These are phyloP conservation scores for Chymomyza costata DNA, from an alignment of 1,140 invertebrate genomes.

Conservation along the genomic window DNA sequence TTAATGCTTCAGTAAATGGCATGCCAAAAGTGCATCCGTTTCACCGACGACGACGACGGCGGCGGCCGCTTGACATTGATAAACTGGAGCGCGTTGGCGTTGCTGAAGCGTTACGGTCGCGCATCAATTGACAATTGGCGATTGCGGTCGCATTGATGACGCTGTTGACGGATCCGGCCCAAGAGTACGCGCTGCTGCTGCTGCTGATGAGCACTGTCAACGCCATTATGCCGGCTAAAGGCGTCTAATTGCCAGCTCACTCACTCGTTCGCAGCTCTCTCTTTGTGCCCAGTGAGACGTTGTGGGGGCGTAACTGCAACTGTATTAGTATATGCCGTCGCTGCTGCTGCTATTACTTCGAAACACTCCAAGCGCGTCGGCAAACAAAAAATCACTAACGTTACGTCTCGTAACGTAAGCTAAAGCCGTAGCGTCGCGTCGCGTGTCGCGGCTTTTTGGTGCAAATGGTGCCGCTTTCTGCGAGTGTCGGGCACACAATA, in stretches of 20 bases:
- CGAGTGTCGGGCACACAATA: constrained; percentile 46
- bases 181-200: constrained; percentile 15
- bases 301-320: neutral
- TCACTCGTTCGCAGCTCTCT: constrained; percentile 7
- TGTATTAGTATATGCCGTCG: too few species aligned
- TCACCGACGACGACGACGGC: too few species aligned
- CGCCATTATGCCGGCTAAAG: constrained; percentile 71
- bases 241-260: constrained; percentile 61
- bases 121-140: constrained; percentile 57
- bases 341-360: too few species aligned
- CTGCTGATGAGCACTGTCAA: constrained; percentile 65
- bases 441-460: constrained; percentile 27
- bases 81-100: constrained; percentile 46
- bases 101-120: constrained; percentile 58
- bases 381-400: constrained; percentile 29
- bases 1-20: constrained; percentile 56
- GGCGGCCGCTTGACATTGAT: constrained; percentile 62
- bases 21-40: too few species aligned
- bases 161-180: neutral
- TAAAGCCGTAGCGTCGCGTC: constrained; percentile 22
- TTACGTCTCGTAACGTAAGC: constrained; percentile 26
- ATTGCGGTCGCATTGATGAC: neutral
- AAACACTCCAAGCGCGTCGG: neutral
- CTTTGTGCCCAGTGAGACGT: too few species aligned
- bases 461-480: constrained; percentile 37